A percentile compares a stretch with the other conserved stretches of the same genome.
Conservation (phyloP, 2,797 vertebrate species). For the Oryzias sinensis region DNA sequence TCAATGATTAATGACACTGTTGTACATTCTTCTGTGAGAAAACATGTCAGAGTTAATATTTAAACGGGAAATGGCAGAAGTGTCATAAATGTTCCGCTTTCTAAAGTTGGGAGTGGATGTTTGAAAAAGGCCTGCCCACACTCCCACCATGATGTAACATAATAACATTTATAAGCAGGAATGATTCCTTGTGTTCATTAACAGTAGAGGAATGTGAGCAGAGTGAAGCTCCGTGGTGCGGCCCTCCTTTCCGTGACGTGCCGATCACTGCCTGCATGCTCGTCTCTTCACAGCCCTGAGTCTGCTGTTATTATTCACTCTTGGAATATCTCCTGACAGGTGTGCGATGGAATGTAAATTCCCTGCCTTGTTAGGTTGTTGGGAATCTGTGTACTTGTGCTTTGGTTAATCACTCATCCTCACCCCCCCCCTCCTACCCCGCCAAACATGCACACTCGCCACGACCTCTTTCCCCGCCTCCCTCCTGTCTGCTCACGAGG, state of each 20-base stretch:
- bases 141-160: constrained; percentile 30
- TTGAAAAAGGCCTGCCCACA: constrained; percentile 12
- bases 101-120: constrained; percentile 29
- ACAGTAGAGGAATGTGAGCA: constrained; percentile 38
- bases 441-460: constrained; percentile 12
- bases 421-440: constrained; percentile 2
- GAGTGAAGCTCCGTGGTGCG: constrained; percentile 31
- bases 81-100: constrained; percentile 43
- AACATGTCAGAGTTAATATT: constrained; percentile 42
- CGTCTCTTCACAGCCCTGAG: constrained; percentile 40
- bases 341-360: constrained; percentile 74
- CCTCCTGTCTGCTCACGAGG: constrained; percentile 27
- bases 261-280: constrained; percentile 30
- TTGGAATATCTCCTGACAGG: constrained; percentile 68
- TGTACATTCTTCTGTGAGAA: constrained; percentile 21
- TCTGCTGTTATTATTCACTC: constrained; percentile 66
- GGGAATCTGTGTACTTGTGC: constrained; percentile 65
- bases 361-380: constrained; percentile 69
- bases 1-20: constrained; percentile 48
- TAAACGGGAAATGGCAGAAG: constrained; percentile 50
- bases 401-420: constrained; percentile 74
- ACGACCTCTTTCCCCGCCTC: constrained; percentile 16
- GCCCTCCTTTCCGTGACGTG: constrained; percentile 34
- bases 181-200: constrained; percentile 70
- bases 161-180: constrained; percentile 48